Base-by-base conservation (phyloP, 37 sponge, comb jelly and placozoan genomes). In the Chondrosia reniformis region DNA sequence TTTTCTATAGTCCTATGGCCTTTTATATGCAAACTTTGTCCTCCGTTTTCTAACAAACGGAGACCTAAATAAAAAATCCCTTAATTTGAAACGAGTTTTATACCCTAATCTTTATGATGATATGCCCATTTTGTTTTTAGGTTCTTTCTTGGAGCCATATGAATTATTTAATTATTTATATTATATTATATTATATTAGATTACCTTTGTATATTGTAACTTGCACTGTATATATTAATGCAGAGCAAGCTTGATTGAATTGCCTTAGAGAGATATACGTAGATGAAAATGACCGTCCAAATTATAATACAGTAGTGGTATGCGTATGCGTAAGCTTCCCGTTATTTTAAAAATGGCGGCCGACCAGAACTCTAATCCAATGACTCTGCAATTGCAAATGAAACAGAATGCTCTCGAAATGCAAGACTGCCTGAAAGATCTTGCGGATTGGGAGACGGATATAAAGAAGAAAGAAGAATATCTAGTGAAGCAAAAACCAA, bases 401-500 rank as follows among this genome's bases (percentile, higher is more conserved):
- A 65, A 65, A 30, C 74, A 81, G 0, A 99, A 99, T 76, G 77
- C 86, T 7, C 85, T 87, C 1, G 99, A 99, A n/a, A 62, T 95
- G 75, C 82, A 88, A 37, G 80, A 78, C 46, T 95, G 78, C 59
- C 77, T 99, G 57, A 78, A 87, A 45, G 96, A 77, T 38, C 69
- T 99, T 72, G 86, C 73, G 19, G 63, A 45, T 17, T 99, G 99
- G 99, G 94, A 90, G 61, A 66, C 84, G 6, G 92, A 99, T 30
- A 86, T 93, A 45, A 95, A 91, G 49, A 65, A 93, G 73, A 93
- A 90, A 46, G 99, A 99, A 55, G 63, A 73, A 27, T 55, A 54
- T 10, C 83, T 99, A 10, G 46, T 61, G 9, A 84, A 76, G 45
- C 83, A 89, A 28, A 90, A 87, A 74, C 82, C 93, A 4, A 87